Conservation (phyloP, 2,797 vertebrate genomes). For the Benthosema pterotum region DNA sequence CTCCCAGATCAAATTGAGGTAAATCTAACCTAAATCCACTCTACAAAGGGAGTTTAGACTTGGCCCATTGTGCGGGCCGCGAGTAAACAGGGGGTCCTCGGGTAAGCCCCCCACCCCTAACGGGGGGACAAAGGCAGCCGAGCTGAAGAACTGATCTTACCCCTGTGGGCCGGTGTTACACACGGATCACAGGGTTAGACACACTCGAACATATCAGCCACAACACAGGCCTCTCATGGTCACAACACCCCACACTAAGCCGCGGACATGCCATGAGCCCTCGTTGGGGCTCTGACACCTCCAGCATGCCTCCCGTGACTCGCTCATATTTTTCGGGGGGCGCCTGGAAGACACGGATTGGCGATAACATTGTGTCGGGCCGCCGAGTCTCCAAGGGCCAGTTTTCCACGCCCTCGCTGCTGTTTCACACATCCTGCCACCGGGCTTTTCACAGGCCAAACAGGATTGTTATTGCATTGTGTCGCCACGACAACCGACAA, state of each 20-base stretch:
- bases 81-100: conserved; percentile 84
- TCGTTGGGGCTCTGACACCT: conserved; percentile 48
- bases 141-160: conserved; percentile 74
- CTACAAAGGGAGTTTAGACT: conserved; percentile 86
- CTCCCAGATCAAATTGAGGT: conserved; percentile 85
- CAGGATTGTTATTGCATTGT: conserved; percentile 63
- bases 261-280: conserved; percentile 72
- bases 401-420: conserved; percentile 35
- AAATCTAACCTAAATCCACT: conserved; percentile 88
- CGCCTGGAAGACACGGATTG: conserved; percentile 54
- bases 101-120: conserved; percentile 75
- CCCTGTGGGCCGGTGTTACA: conserved; percentile 78
- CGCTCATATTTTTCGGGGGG: conserved; percentile 59
- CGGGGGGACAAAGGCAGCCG: conserved; percentile 67
- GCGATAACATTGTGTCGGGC: conserved; percentile 63
- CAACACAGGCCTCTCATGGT: conserved; percentile 69
- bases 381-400: conserved; percentile 42
- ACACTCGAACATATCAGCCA: conserved; percentile 77
- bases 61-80: conserved; percentile 80
- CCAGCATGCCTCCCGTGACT: conserved; percentile 55
- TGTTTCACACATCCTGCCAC: conserved; percentile 53
- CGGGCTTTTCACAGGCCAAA: conserved; percentile 58
- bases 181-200: conserved; percentile 79
- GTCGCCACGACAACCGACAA: conserved; percentile 56
- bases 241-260: conserved; percentile 64